Base-by-base conservation (phyloP, 1,140 invertebrate species). In the Cherax destructor region DNA sequence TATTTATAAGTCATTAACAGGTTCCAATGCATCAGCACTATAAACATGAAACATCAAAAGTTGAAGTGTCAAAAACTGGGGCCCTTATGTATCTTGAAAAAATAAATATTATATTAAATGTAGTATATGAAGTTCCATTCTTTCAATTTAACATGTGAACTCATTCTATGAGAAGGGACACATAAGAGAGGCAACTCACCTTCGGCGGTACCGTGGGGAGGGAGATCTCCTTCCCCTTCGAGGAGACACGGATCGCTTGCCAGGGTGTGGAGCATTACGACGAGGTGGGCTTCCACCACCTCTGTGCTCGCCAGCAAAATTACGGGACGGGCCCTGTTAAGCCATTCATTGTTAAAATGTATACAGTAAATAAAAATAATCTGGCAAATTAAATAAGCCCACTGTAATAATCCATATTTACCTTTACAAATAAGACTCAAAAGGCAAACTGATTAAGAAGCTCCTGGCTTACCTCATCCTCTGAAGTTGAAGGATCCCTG, bases 401-500 rank as follows among this genome's bases (percentile, higher is more conserved):
- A 41, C 30, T 56, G 52, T 56, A 56, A 56, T 56, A 56, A 56
- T 10, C 9, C 13, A 56, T 56, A 56, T 56, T 56, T 13, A 56
- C 52, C 13, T 13, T 56, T 13, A 9, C 9, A 56, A 65, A 5
- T 5, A 65, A 1, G 61, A 3, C 13, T 65, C 21, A 21, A 65
- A 1, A 65, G 18, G 61, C 13, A 65, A 21, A 18, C 18, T 65
- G 13, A 21, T 65, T 65, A 65, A 11, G 13, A 65, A 65, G 5
- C 61, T 65, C 13, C 18, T 18, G 65, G 30, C 95, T 95, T 91
- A 94, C 95, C 41, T 95, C 95, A 61, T 95, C 95, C 56, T 94
- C 95, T 93, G 96, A 97, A 79, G 96, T 96, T 0, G 96, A 97
- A 52, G 96, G 96, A 92, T 97, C 97, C 93, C 98, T 98, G 81